phyloP scores from a whole-genome alignment of 2,888 invertebrate species.

The Polydrusus pterygomalis region DNA sequence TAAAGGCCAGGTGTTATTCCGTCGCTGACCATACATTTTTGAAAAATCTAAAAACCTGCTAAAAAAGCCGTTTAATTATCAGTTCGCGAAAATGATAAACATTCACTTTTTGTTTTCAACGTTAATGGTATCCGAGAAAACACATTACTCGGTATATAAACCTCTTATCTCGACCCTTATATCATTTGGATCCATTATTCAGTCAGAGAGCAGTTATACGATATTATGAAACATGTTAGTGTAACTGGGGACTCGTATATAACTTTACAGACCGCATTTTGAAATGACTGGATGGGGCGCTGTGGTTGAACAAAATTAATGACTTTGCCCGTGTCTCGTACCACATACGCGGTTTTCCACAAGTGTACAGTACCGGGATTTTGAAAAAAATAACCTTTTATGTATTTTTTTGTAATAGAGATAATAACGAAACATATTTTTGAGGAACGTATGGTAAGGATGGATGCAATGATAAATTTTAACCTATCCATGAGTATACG shows the following conservation, averaged over 20 bases:
- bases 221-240: conserved; percentile 25
- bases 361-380: not conserved
- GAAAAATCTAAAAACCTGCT: too few species aligned
- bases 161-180: conserved; percentile 11
- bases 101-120: not conserved
- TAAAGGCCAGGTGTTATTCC: too few species aligned
- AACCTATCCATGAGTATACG: too few species aligned
- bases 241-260: conserved; percentile 17
- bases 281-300: conserved; percentile 15
- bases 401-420: too few species aligned
- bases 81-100: not conserved
- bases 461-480: too few species aligned
- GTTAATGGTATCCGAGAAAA: not conserved
- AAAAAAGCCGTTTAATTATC: too few species aligned
- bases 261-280: conserved; percentile 15
- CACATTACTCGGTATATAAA: conserved; percentile 12
- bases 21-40: too few species aligned
- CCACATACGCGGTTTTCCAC: conserved; percentile 17
- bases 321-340: not conserved
- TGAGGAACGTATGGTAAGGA: too few species aligned
- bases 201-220: conserved; percentile 23
- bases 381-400: not conserved
- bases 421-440: too few species aligned
- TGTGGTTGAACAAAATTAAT: conserved; percentile 26
- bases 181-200: conserved; percentile 21